These are phyloP conservation scores for Whitmania pigra DNA, from an alignment of 1,140 invertebrate genomes.

Conservation along the genomic window DNA sequence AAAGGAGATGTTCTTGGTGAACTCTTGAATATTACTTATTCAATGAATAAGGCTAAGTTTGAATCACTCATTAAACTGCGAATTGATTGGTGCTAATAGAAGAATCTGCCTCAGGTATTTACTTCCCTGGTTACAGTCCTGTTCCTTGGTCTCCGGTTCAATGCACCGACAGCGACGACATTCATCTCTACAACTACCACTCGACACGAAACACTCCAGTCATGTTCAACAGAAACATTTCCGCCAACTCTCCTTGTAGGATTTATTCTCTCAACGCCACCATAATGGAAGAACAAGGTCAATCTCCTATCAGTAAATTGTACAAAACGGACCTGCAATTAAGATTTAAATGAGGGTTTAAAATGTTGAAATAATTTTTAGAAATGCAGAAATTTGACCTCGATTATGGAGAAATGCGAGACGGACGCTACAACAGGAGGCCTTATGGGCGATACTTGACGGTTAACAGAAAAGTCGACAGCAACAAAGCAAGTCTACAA, in stretches of 20 bases:
- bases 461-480: too few species aligned
- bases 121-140: constrained; percentile 16
- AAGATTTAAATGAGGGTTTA: too few species aligned
- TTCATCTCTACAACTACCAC: constrained; percentile 11
- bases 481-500: too few species aligned
- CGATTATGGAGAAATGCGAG: constrained; percentile 11
- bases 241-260: neutral
- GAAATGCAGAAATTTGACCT: constrained; percentile 1
- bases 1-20: constrained; percentile 7
- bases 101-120: neutral
- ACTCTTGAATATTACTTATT: too few species aligned
- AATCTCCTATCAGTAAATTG: neutral
- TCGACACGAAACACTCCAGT: neutral
- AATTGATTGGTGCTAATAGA: too few species aligned
- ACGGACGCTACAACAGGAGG: constrained; percentile 16
- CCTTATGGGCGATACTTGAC: constrained; percentile 10
- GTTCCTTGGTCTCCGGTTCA: constrained; percentile 9
- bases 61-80: too few species aligned
- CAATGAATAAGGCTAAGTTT: too few species aligned
- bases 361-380: neutral
- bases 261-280: constrained; percentile 17
- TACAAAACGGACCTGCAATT: too few species aligned
- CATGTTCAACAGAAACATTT: constrained; percentile 6
- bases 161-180: neutral
- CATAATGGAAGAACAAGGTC: constrained; percentile 14